phyloP scores from a whole-genome alignment of 2,888 invertebrate species.

The Cephus pygmeus region DNA sequence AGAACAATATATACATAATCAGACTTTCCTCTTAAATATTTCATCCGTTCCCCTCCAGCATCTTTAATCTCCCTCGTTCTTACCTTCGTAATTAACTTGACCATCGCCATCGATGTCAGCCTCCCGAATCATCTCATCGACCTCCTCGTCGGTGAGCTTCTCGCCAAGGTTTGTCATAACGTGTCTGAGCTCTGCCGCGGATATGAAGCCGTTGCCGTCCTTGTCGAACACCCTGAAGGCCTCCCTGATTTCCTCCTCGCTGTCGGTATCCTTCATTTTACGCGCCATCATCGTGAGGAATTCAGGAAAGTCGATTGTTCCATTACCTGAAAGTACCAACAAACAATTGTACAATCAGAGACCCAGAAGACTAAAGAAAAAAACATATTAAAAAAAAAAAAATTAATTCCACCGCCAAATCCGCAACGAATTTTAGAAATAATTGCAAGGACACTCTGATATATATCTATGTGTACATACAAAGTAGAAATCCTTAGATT shows the following conservation, averaged over 20 bases:
- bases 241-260: slow-evolving; percentile 99
- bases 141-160: slow-evolving; percentile 98
- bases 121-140: slow-evolving; percentile 99
- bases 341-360: neutral
- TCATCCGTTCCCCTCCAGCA: neutral
- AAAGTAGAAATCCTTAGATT: neutral
- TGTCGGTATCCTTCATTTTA: slow-evolving; percentile 99
- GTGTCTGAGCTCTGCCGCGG: slow-evolving; percentile 97
- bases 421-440: neutral
- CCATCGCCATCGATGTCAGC: slow-evolving; percentile 99
- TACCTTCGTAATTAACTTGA: slow-evolving; percentile 97
- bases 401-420: neutral
- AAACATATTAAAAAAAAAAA: too few species aligned
- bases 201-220: slow-evolving; percentile 99
- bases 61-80: slow-evolving; percentile 35
- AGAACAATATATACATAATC: too few species aligned
- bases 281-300: slow-evolving; percentile 99
- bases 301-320: slow-evolving; percentile 99
- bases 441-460: neutral
- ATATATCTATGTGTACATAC: neutral
- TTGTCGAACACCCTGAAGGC: slow-evolving; percentile 99
- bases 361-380: neutral
- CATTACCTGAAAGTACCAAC: slow-evolving; percentile 81
- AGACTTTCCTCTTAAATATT: neutral
- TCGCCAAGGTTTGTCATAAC: slow-evolving; percentile 99